phyloP scores from a whole-genome alignment of 1,140 invertebrate genomes.

The Drosophila murphyi region DNA sequence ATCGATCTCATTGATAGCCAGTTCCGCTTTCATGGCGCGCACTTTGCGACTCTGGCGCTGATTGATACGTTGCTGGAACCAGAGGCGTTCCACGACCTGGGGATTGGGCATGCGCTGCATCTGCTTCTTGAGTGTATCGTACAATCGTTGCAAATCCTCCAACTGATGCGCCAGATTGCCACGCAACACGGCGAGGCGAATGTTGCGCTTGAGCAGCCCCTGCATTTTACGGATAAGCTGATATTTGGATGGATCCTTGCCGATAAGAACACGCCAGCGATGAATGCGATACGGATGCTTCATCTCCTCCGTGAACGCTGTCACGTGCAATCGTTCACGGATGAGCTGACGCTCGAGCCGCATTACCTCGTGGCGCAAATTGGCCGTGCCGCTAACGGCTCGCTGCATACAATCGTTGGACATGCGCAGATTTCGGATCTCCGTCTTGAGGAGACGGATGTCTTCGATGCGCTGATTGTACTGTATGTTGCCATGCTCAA shows the following conservation, averaged over 20 bases:
- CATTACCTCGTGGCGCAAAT: conserved; percentile 89
- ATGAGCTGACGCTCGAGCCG: conserved; percentile 90
- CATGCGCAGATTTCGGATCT: conserved; percentile 88
- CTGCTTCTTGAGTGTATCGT: conserved; percentile 44
- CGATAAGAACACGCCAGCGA: conserved; percentile 89
- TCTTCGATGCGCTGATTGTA: conserved; percentile 90
- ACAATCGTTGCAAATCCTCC: conserved; percentile 4
- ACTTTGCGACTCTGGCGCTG: conserved; percentile 44
- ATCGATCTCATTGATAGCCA: conserved; percentile 73
- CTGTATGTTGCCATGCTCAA: conserved; percentile 88
- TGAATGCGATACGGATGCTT: conserved; percentile 93
- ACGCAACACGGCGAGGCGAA: conserved; percentile 35
- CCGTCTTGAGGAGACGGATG: conserved; percentile 90
- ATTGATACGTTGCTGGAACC: conserved; percentile 59
- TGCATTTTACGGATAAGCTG: conserved; percentile 89
- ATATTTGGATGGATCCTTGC: conserved; percentile 88
- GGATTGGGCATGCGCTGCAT: conserved; percentile 32
- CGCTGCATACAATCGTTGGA: conserved; percentile 87
- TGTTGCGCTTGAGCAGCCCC: conserved; percentile 86
- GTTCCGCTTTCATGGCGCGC: conserved; percentile 62
- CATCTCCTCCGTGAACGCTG: conserved; percentile 90
- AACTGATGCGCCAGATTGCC: conserved; percentile 29
- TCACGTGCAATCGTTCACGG: conserved; percentile 88
- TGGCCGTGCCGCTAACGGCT: conserved; percentile 86
- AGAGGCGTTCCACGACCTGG: conserved; percentile 19